Percentiles rank a stretch among this genome's conserved stretches.
Conservation (phyloP, 2,888 invertebrate species). For the Caenorhabditis imperialis region DNA sequence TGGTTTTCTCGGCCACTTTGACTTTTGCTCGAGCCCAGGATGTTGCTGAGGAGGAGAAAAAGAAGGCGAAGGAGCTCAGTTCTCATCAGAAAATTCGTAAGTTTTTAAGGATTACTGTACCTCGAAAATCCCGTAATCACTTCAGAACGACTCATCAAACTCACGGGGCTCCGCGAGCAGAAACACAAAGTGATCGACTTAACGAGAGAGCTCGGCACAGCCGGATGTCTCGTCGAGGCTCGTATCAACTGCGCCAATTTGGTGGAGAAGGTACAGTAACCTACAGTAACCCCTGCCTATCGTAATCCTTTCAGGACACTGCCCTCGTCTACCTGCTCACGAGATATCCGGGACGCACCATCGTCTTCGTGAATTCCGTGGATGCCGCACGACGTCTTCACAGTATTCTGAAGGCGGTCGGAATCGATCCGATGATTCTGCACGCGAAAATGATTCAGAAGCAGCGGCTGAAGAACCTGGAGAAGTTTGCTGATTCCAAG, state of each 20-base stretch:
- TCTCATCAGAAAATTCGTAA: slow-evolving; percentile 80
- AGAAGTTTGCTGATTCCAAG: slow-evolving; percentile 82
- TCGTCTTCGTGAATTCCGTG: slow-evolving; percentile 88
- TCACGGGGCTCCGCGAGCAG: slow-evolving; percentile 70
- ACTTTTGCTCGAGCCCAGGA: slow-evolving; percentile 86
- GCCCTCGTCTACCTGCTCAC: slow-evolving; percentile 90
- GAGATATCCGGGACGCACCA: slow-evolving; percentile 91
- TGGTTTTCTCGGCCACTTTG: slow-evolving; percentile 96
- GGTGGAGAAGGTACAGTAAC: slow-evolving; percentile 75
- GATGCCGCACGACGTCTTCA: slow-evolving; percentile 84
- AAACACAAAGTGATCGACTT: slow-evolving; percentile 90
- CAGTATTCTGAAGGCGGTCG: slow-evolving; percentile 78
- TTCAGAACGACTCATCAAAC: slow-evolving; percentile 67
- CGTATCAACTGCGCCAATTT: slow-evolving; percentile 82
- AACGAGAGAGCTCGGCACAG: slow-evolving; percentile 87
- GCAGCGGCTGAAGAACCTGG: slow-evolving; percentile 92
- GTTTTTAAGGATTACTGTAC: slow-evolving; percentile 29
- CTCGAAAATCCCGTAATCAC: no score
- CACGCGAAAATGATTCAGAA: slow-evolving; percentile 89
- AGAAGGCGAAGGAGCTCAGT: slow-evolving; percentile 76
- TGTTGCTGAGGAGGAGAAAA: slow-evolving; percentile 82
- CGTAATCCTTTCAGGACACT: slow-evolving; percentile 83
- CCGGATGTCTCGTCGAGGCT: slow-evolving; percentile 87
- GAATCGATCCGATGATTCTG: slow-evolving; percentile 82
- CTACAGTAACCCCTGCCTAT: no score